Evolutionary conservation across 2,888 invertebrate genomes (phyloP), one percentile per base, ranked within the genome.

Genomic region (Trypoxylon attenuatum): DNA sequence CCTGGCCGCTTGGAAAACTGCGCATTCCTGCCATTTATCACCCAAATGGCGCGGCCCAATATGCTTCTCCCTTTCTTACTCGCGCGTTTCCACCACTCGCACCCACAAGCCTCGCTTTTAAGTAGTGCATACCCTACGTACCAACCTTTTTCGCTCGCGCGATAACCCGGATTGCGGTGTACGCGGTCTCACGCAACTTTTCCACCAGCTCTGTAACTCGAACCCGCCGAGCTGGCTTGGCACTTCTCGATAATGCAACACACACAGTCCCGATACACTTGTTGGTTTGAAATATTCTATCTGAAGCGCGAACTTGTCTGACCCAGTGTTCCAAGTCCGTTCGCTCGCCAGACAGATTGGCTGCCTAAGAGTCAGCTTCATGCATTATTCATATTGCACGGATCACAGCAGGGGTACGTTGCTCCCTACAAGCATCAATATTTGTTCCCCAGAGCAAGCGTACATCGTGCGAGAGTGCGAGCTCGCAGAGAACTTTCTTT

Each of bases 311-410:
- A 64, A 59, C 52, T 59, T 33, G 33, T 41, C 55, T 33, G 52
- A 38, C 25, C 29, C 51, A 42, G 57, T 39, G 59, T 60, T 71
- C 64, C 47, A 79, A 78, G 71, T 79, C 73, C 65, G 64, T 73
- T 75, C 69, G 41, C 69, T 59, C 69, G 33, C n/a, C 6, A 3
- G 33, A 4, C 66, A 79, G 63, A 73, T 72, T 61, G 69, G 56
- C 53, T 46, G 45, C 55, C 39, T 64, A 71, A 69, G 73, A 73
- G 71, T 70, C 67, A 65, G 43, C 51, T 39, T 42, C 29, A 67
- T 79, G 68, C 72, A 81, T 80, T 81, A 80, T 80, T 79, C 80
- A 80, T 77, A 61, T 63, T 58, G 56, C 64, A 41, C 41, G 65
- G 51, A 58, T 50, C 62, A 61, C 61, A 61, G 64, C 43, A n/a